Percentiles rank a stretch among this genome's conserved stretches.
Conservation (phyloP, 2,888 invertebrate species). For the Polydrusus pterygomalis region DNA sequence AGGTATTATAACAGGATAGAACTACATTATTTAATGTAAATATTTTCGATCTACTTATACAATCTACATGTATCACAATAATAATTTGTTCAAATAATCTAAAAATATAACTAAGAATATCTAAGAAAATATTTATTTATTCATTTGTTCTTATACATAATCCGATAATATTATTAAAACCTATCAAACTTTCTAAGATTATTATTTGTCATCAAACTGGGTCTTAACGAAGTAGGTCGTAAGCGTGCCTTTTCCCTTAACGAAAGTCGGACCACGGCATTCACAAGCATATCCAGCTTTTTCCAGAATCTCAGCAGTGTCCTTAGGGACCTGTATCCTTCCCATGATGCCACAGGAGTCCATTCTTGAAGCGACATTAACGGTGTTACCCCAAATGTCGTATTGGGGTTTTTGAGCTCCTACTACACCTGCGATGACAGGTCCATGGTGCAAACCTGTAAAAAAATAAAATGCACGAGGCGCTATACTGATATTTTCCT, state of each 20-base stretch:
- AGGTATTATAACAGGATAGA: no score
- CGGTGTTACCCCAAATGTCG: constrained; percentile 99
- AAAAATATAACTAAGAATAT: no score
- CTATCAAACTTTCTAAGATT: constrained; percentile 3
- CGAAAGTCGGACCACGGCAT: constrained; percentile 92
- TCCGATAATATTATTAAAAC: background rate
- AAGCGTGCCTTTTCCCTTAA: constrained; percentile 95
- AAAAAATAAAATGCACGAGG: background rate
- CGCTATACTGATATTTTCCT: no score
- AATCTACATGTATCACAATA: no score
- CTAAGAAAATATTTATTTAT: no score
- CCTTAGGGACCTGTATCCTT: constrained; percentile 88
- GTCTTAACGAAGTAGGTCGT: constrained; percentile 95
- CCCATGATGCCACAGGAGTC: constrained; percentile 96
- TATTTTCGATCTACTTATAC: no score
- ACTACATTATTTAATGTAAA: no score
- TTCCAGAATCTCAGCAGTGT: constrained; percentile 88
- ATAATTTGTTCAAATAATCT: no score
- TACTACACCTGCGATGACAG: constrained; percentile 96
- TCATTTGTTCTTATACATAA: no score
- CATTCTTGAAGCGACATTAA: constrained; percentile 98
- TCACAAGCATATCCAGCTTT: constrained; percentile 87
- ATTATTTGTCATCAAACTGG: constrained; percentile 77
- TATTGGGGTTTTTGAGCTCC: constrained; percentile 98
- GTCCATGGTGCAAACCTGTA: constrained; percentile 89